phyloP scores from a whole-genome alignment of 2,888 invertebrate genomes.

The Athalia circularis region DNA sequence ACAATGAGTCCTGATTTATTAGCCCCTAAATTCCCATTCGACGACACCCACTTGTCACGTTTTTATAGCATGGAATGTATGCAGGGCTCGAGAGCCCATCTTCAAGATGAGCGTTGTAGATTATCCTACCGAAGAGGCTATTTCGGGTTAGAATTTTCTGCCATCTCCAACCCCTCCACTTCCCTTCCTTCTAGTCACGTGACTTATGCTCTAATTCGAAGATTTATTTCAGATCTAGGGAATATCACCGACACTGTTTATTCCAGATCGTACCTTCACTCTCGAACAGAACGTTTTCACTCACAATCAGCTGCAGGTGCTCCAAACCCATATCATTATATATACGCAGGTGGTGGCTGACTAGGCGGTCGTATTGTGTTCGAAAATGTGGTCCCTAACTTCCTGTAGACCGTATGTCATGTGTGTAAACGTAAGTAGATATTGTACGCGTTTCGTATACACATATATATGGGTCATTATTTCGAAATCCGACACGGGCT shows the following conservation, averaged over 20 bases:
- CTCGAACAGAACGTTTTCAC: constrained; percentile 6
- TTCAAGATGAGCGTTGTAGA: constrained; percentile 17
- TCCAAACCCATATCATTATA: not conserved
- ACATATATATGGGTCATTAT: not conserved
- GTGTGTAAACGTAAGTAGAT: not conserved
- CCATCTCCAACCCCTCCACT: too few relatives aligned
- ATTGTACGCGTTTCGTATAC: too few relatives aligned
- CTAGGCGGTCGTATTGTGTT: not conserved
- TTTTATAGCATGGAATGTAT: constrained; percentile 21
- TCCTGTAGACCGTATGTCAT: not conserved
- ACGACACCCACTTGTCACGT: not conserved
- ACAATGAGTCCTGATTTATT: not conserved
- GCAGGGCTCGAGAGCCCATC: not conserved
- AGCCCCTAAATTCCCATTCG: too few relatives aligned
- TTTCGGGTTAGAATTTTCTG: too few relatives aligned
- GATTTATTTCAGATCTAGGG: too few relatives aligned
- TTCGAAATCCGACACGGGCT: too few relatives aligned
- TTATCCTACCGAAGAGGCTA: constrained; percentile 7
- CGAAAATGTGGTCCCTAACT: not conserved
- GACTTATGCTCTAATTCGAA: too few relatives aligned
- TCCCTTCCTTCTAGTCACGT: too few relatives aligned
- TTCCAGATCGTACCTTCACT: not conserved
- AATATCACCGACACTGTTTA: not conserved
- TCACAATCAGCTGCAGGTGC: constrained; percentile 9
- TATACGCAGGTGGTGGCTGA: constrained; percentile 8